Evolutionary conservation across 2,888 invertebrate genomes (phyloP).

Genomic region (Andrena trimmerana): DNA sequence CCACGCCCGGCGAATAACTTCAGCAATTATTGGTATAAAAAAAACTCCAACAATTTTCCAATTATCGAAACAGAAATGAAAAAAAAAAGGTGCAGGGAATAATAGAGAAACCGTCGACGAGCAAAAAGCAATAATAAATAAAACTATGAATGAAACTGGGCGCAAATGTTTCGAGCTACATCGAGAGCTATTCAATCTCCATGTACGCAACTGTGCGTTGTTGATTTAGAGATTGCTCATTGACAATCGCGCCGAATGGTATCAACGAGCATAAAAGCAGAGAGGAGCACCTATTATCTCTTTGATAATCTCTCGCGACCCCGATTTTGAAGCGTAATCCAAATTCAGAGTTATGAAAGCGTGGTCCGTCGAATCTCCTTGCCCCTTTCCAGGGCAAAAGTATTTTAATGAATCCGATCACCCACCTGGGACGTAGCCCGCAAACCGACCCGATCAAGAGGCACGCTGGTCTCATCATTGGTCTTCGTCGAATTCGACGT

Average conservation of each 20-base stretch:
- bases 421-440: constrained; percentile 76
- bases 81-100: background rate
- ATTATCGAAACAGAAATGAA: constrained; percentile 13
- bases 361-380: background rate
- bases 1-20: background rate
- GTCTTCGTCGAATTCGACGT: constrained; percentile 70
- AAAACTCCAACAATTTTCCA: constrained; percentile 32
- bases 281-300: background rate
- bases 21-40: background rate
- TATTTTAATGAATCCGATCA: background rate
- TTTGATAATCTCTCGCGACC: too few relatives aligned
- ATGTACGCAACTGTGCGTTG: background rate
- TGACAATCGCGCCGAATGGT: background rate
- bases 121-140: constrained; percentile 3
- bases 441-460: constrained; percentile 63
- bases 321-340: background rate
- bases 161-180: constrained; percentile 10
- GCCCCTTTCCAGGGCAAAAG: background rate
- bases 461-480: constrained; percentile 71
- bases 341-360: background rate
- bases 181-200: constrained; percentile 1
- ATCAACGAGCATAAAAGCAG: background rate
- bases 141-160: constrained; percentile 13
- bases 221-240: background rate
- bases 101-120: background rate